Evolutionary conservation across 2,113 vertebrate species (phyloP).

Genomic region (Rhinolophus sinicus): DNA sequence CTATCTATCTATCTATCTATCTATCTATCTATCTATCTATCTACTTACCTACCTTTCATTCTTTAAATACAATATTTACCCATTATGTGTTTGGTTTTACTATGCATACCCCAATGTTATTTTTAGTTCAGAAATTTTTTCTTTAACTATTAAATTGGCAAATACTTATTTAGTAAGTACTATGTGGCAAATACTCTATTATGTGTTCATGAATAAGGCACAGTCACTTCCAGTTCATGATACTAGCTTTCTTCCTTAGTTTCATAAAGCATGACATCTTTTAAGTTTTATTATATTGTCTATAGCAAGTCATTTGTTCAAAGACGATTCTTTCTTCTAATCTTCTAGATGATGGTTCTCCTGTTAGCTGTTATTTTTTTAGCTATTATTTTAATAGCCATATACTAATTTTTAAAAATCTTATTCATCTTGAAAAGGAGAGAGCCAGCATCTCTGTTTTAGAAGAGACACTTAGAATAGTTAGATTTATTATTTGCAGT

Average conservation of each 20-base stretch:
- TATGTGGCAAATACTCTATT: background rate
- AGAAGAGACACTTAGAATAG: background rate
- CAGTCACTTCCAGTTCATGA: background rate
- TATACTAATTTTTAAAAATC: background rate
- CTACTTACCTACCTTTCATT: background rate
- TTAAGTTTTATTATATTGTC: constrained; percentile 5
- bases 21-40: background rate
- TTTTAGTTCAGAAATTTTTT: background rate
- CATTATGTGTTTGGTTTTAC: background rate
- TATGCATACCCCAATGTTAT: background rate
- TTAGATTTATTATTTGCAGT: background rate
- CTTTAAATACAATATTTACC: background rate
- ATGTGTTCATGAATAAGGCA: background rate
- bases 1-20: too few species aligned
- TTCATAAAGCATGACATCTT: background rate
- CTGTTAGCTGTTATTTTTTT: background rate
- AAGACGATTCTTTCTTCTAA: background rate
- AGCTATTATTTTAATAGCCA: background rate
- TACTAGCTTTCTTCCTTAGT: background rate
- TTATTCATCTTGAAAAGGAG: background rate
- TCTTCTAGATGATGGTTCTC: background rate
- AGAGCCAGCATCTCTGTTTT: background rate
- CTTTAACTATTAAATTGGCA: background rate
- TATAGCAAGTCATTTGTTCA: background rate
- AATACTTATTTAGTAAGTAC: background rate